A percentile compares a stretch with the other conserved stretches of the same genome.
phyloP scores from a whole-genome alignment of 2,888 invertebrate species.

The Gibbula magus region DNA sequence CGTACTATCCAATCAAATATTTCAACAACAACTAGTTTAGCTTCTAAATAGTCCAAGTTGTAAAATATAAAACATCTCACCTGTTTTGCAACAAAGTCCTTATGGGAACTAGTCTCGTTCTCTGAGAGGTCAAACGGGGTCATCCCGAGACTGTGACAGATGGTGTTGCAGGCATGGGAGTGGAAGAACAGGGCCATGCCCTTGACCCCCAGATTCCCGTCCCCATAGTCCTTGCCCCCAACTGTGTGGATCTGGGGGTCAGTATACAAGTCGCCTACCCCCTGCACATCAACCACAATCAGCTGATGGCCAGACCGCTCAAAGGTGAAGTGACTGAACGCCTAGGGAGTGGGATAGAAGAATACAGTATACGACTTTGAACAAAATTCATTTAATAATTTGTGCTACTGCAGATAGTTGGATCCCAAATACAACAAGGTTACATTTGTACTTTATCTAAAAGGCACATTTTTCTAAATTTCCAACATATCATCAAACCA shows the following conservation, averaged over 20 bases:
- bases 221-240: constrained; percentile 77
- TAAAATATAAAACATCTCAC: constrained; percentile 36
- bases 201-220: constrained; percentile 78
- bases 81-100: constrained; percentile 54
- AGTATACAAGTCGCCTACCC: constrained; percentile 80
- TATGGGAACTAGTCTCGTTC: constrained; percentile 66
- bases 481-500: too few species aligned
- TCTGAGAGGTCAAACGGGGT: constrained; percentile 78
- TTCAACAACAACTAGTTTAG: neutral
- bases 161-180: constrained; percentile 78
- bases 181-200: constrained; percentile 80
- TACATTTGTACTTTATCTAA: too few species aligned
- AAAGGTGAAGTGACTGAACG: constrained; percentile 80
- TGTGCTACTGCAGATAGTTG: neutral
- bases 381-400: neutral
- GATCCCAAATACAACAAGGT: neutral
- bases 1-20: too few species aligned
- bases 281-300: constrained; percentile 80
- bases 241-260: constrained; percentile 80
- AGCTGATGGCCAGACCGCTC: constrained; percentile 79
- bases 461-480: too few species aligned
- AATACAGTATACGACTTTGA: neutral
- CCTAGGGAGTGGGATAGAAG: constrained; percentile 64
- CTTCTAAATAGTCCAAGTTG: neutral
- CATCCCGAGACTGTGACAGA: constrained; percentile 77